Conservation (phyloP, 1,140 invertebrate species). For the Drosophila seguyi region DNA sequence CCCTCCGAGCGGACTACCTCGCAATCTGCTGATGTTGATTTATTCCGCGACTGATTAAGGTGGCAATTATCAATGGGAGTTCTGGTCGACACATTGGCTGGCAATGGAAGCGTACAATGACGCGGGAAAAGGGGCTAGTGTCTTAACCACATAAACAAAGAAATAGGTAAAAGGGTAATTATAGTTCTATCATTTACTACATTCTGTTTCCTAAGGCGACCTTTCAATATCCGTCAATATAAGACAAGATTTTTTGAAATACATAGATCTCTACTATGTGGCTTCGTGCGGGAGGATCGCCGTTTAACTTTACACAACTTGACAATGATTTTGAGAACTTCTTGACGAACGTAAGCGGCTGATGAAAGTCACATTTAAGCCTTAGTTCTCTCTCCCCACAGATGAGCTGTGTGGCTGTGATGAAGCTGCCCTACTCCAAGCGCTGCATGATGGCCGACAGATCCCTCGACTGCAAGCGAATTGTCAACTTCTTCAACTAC, state of each 20-base stretch:
- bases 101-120: background rate
- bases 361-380: no score
- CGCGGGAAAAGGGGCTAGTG: no score
- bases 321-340: constrained; percentile 22
- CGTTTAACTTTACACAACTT: constrained; percentile 1
- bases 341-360: constrained; percentile 13
- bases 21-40: constrained; percentile 16
- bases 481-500: constrained; percentile 39
- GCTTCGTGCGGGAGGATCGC: background rate
- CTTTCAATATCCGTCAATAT: background rate
- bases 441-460: constrained; percentile 27
- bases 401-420: constrained; percentile 32
- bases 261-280: background rate
- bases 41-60: constrained; percentile 6
- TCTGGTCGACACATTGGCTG: constrained; percentile 14
- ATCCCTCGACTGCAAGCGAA: constrained; percentile 12
- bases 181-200: no score
- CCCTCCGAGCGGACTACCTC: constrained; percentile 8
- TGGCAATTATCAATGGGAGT: constrained; percentile 11
- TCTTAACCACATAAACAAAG: background rate
- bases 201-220: background rate
- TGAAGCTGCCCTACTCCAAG: constrained; percentile 20
- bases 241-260: background rate
- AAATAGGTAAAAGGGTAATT: background rate
- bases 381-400: background rate